phyloP scores from a whole-genome alignment of 2,113 vertebrate genomes.

The Zosterops lateralis region DNA sequence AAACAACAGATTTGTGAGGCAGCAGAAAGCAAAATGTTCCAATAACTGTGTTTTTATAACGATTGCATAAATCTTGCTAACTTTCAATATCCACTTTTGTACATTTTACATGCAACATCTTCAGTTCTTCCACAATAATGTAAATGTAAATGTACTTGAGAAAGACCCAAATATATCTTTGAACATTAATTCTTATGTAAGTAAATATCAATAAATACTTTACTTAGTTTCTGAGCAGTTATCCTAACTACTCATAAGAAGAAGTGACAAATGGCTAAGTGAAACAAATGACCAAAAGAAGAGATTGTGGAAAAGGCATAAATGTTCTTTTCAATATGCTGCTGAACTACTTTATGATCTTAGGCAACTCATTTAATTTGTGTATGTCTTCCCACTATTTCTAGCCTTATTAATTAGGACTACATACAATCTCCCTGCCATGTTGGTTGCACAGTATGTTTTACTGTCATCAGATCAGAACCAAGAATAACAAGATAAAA shows the following conservation, averaged over 20 bases:
- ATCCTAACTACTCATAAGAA: slow-evolving; percentile 25
- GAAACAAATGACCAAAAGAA: not conserved
- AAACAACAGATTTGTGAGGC: slow-evolving; percentile 34
- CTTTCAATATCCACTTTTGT: slow-evolving; percentile 44
- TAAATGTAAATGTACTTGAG: slow-evolving; percentile 40
- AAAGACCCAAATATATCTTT: slow-evolving; percentile 32
- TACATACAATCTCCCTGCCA: not conserved
- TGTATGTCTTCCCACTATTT: not conserved
- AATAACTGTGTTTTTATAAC: slow-evolving; percentile 4
- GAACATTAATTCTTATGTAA: slow-evolving; percentile 21
- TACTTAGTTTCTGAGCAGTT: slow-evolving; percentile 21
- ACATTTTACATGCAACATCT: slow-evolving; percentile 45
- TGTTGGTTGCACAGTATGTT: not conserved
- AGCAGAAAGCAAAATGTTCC: slow-evolving; percentile 35
- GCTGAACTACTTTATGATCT: not conserved
- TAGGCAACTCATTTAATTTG: not conserved
- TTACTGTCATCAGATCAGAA: not conserved
- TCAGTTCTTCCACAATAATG: slow-evolving; percentile 44
- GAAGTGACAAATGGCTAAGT: slow-evolving; percentile 20
- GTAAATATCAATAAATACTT: not conserved
- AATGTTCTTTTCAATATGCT: not conserved
- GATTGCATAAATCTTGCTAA: slow-evolving; percentile 26
- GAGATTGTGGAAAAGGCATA: not conserved
- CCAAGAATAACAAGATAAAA: not conserved
- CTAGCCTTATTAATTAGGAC: not conserved